Evolutionary conservation across 2,113 vertebrate genomes (phyloP), one percentile per base, ranked within the genome.

Genomic region (Agapornis roseicollis): DNA sequence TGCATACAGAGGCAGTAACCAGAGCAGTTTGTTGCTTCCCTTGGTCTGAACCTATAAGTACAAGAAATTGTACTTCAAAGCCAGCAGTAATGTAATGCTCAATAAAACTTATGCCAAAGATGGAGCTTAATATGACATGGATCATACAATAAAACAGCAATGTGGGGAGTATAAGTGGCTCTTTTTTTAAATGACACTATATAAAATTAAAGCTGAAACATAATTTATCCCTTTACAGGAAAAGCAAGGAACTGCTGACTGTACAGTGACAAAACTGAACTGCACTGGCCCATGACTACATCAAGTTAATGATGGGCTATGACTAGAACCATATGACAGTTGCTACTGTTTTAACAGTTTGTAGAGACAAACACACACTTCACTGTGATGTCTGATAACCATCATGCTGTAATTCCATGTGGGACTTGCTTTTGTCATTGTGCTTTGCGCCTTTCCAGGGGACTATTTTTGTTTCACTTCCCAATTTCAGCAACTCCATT

Each of bases 381-480:
- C 64, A 25, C 47, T 4, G 2, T 17, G 12, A 70, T 78, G 68
- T 25, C 85, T 80, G 88, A 93, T 83, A 88, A 76, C 66, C 82
- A 86, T 90, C 71, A 39, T n/a, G 27, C 47, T 64, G 55, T 56
- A 93, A 44, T 84, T 80, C 85, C 80, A 86, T 92, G 55, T 29
- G 90, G 39, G 42, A 52, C 47, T 84, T 92, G 39, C 52, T 93
- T 90, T 88, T 93, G 66, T 91, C 65, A 19, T 55, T 64, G 37
- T 0, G 2, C 35, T 93, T 90, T 47, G 5, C 65, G 88, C 52
- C 72, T 90, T 97, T 95, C 77, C 73, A 65, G n/a, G 61, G 65
- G 52, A 79, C 72, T 91, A 68, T 88, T 73, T 96, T 87, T 89
- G 60, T 92, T 95, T 89, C 80, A 9, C 22, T 93, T 94, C 83